phyloP scores from a whole-genome alignment of 2,888 invertebrate genomes.

The Ophion ellenae region DNA sequence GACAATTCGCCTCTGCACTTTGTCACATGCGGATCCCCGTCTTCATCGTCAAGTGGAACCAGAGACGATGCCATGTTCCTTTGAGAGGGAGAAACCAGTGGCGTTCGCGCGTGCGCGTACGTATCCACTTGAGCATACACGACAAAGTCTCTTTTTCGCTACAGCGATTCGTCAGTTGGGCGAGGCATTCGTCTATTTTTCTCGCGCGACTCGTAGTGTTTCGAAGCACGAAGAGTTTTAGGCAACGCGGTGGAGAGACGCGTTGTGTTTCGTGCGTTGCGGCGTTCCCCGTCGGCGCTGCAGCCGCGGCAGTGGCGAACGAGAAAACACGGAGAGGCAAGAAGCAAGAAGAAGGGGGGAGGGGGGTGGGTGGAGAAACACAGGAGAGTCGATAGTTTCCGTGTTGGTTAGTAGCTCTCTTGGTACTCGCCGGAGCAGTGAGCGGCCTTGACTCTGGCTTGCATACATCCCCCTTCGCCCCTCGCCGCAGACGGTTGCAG shows the following conservation, averaged over 20 bases:
- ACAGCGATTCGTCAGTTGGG: too few species aligned
- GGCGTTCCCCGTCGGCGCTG: background rate
- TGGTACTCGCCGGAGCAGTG: slow-evolving; percentile 87
- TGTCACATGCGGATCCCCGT: too few species aligned
- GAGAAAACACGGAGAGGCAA: background rate
- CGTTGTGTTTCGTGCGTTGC: background rate
- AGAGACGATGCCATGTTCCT: too few species aligned
- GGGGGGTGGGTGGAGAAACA: slow-evolving; percentile 63
- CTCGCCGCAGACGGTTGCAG: background rate
- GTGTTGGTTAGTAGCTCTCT: slow-evolving; percentile 80
- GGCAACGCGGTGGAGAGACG: background rate
- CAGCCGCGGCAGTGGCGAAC: slow-evolving; percentile 26
- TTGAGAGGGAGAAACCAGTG: too few species aligned
- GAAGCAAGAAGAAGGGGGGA: background rate
- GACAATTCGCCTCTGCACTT: too few species aligned
- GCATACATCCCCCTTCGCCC: slow-evolving; percentile 66
- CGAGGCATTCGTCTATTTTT: too few species aligned
- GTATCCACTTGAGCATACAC: too few species aligned
- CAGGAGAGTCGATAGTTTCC: slow-evolving; percentile 71
- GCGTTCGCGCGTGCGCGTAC: too few species aligned
- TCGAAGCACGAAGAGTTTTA: background rate
- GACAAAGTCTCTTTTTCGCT: too few species aligned
- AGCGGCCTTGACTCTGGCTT: slow-evolving; percentile 89
- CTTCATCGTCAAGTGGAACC: too few species aligned
- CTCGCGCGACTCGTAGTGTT: too few species aligned